Evolutionary conservation across 2,888 invertebrate genomes (phyloP).

Genomic region (Netelia fuscicornis): DNA sequence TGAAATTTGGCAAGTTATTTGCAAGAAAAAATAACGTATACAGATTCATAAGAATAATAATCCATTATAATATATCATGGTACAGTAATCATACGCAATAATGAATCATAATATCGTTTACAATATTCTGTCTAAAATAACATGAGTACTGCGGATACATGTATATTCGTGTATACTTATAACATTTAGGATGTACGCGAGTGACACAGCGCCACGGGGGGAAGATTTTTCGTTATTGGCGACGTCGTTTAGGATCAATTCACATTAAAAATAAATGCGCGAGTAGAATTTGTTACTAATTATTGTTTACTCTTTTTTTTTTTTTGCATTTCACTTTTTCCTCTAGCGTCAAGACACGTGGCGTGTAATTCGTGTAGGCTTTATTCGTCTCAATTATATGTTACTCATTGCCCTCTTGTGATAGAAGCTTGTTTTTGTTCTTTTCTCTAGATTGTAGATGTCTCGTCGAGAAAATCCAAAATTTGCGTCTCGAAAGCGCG

Average conservation of each 20-base stretch:
- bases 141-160: conserved; percentile 79
- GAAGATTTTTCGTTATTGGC: background rate
- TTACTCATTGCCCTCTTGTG: conserved; percentile 5
- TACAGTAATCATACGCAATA: conserved; percentile 69
- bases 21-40: conserved; percentile 58
- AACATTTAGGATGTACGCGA: conserved; percentile 33
- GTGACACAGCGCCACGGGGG: conserved; percentile 15
- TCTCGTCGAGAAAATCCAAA: background rate
- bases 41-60: conserved; percentile 53
- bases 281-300: conserved; percentile 33
- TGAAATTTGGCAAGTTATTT: background rate
- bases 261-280: conserved; percentile 47
- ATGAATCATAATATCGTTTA: conserved; percentile 76
- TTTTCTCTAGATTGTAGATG: background rate
- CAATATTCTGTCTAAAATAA: conserved; percentile 76
- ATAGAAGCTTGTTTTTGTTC: background rate
- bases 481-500: conserved; percentile 32
- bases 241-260: conserved; percentile 24
- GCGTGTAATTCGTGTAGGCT: conserved; percentile 29
- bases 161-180: conserved; percentile 52
- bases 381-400: background rate
- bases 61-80: conserved; percentile 52
- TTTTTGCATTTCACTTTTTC: background rate
- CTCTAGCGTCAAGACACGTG: conserved; percentile 36
- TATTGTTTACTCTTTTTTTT: conserved; percentile 29